Evolutionary conservation across 2,888 invertebrate genomes (phyloP).

Genomic region (Peribatodes rhomboidaria): DNA sequence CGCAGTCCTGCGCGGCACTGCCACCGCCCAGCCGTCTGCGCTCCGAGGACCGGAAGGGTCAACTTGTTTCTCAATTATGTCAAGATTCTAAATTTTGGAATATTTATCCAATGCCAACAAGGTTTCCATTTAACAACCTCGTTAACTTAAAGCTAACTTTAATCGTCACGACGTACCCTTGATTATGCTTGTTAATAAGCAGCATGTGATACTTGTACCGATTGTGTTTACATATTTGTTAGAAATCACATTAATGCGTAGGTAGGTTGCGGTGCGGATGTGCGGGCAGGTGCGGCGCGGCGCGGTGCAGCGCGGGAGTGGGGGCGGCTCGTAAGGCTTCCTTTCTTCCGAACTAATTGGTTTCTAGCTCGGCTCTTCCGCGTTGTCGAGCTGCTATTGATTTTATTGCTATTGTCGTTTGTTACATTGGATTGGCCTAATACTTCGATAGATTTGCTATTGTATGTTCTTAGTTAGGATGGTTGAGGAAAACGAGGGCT

Average conservation of each 20-base stretch:
- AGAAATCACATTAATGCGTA: background rate
- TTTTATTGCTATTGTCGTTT: slow-evolving; percentile 17
- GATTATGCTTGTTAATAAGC: slow-evolving; percentile 9
- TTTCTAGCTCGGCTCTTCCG: slow-evolving; percentile 34
- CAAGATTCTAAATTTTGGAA: slow-evolving; percentile 31
- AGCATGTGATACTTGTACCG: background rate
- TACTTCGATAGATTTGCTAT: background rate
- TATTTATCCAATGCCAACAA: slow-evolving; percentile 42
- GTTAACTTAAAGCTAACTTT: slow-evolving; percentile 5
- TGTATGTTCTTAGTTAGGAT: background rate
- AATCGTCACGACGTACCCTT: slow-evolving; percentile 7
- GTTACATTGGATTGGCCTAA: slow-evolving; percentile 16
- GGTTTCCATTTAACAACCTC: slow-evolving; percentile 15
- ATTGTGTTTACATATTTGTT: background rate
- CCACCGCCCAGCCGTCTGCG: background rate
- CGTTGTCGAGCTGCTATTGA: slow-evolving; percentile 7
- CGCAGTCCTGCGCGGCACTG: background rate
- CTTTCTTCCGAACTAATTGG: slow-evolving; percentile 43
- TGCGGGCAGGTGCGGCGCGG: background rate
- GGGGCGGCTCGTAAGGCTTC: slow-evolving; percentile 33
- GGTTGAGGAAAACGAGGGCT: background rate
- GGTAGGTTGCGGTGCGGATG: background rate
- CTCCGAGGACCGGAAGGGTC: slow-evolving; percentile 41
- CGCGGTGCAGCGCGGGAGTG: background rate
- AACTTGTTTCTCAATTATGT: slow-evolving; percentile 41